Evolutionary conservation across 2,888 invertebrate species (phyloP), one percentile per base, ranked within the genome.

Genomic region (Schizotus pectinicornis): DNA sequence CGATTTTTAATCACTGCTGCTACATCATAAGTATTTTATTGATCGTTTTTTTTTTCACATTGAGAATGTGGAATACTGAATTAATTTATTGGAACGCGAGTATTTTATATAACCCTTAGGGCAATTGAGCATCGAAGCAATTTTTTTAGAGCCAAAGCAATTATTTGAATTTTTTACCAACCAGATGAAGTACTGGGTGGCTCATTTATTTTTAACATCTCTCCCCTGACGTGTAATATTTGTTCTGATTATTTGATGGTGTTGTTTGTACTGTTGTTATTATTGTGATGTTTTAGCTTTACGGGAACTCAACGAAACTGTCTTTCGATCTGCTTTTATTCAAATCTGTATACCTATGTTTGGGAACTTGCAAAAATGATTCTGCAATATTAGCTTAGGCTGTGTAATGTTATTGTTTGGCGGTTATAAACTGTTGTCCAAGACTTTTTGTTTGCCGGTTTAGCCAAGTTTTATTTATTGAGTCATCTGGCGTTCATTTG

Each of bases 401-500:
- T 74, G 74, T 73, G 71, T 71, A 68, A 59, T 59, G 61, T 60
- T 62, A 37, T 52, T 53, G 32, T 49, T 57, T 53, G n/a, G 48
- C 62, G 55, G 41, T 62, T 64, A 60, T 61, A 52, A 30, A 56
- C 38, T 32, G 46, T 47, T 58, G 51, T 46, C 34, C 35, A 13
- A 8, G 55, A 38, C 43, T 62, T 52, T 68, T 62, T 67, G 65
- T 64, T 69, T 70, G 62, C 63, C 59, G 58, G 68, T 56, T n/a
- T 71, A 67, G 64, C 67, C 67, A 66, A 53, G 57, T 64, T 68
- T 67, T 62, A 68, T 72, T 72, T 69, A 71, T 70, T 71, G 67
- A 71, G 69, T 73, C 73, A 73, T 74, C 70, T 71, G 74, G 75
- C 74, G 74, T 73, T 75, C 74, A 73, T 75, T 68, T 72, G 74